Conservation (phyloP, 2,113 vertebrate genomes). For the Scopus umbretta region DNA sequence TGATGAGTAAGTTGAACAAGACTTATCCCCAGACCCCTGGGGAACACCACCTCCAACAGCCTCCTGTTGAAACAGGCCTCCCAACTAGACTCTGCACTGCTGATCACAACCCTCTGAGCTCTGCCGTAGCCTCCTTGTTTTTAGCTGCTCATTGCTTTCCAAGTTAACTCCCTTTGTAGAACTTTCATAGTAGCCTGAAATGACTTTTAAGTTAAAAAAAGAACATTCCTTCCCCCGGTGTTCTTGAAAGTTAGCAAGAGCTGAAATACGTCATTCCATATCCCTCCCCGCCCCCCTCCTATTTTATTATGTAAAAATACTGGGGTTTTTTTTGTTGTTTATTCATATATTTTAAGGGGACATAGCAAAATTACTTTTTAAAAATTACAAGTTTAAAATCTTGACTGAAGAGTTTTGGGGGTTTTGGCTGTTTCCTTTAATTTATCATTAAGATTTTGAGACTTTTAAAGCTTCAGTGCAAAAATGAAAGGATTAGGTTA, state of each 20-base stretch:
- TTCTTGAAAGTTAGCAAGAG: background rate
- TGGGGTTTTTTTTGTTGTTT: background rate
- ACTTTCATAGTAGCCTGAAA: background rate
- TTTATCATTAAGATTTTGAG: background rate
- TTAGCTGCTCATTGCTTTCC: background rate
- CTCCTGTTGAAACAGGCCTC: no score
- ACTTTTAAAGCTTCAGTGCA: background rate
- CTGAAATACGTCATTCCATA: background rate
- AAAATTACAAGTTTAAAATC: background rate
- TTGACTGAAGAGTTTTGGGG: background rate
- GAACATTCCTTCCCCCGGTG: background rate
- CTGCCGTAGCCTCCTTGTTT: background rate
- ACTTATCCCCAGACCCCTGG: no score
- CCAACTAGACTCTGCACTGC: no score
- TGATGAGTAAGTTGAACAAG: no score
- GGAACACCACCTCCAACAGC: no score
- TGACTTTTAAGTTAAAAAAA: background rate
- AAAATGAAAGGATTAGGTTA: background rate
- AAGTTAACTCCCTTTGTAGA: background rate
- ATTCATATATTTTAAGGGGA: background rate
- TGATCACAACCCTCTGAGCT: no score
- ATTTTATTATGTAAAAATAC: background rate
- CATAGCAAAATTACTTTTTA: background rate
- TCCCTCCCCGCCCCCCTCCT: background rate
- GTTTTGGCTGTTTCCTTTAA: background rate